A percentile compares a stretch with the other conserved stretches of the same genome.
phyloP scores from a whole-genome alignment of 2,888 invertebrate genomes.

The Agrenia bidenticulata region DNA sequence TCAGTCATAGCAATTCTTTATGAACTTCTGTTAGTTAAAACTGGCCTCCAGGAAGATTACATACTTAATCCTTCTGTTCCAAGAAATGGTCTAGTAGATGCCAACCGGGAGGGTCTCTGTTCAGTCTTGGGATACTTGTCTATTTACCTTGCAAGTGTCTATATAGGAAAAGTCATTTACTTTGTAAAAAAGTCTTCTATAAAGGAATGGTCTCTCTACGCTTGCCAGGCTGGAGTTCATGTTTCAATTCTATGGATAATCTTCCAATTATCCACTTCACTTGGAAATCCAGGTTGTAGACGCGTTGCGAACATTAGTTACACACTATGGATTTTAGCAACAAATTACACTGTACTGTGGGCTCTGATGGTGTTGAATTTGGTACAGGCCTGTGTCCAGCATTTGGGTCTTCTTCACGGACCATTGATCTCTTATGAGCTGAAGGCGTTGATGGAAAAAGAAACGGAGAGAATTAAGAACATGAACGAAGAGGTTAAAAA shows the following conservation, averaged over 20 bases:
- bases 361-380: conserved; percentile 55
- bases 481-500: conserved; percentile 24
- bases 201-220: conserved; percentile 46
- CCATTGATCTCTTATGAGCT: conserved; percentile 47
- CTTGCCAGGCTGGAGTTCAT: conserved; percentile 33
- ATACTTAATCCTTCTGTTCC: conserved; percentile 63
- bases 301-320: conserved; percentile 82
- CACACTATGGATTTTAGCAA: conserved; percentile 71
- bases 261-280: conserved; percentile 45
- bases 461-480: conserved; percentile 18
- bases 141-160: conserved; percentile 74
- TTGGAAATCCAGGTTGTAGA: conserved; percentile 64
- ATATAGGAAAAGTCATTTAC: conserved; percentile 63
- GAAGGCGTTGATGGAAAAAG: conserved; percentile 23
- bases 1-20: conserved; percentile 64
- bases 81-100: conserved; percentile 66
- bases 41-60: conserved; percentile 67
- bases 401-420: conserved; percentile 44
- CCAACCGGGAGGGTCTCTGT: conserved; percentile 89
- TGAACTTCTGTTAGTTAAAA: conserved; percentile 64
- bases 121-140: conserved; percentile 83
- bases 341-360: conserved; percentile 63
- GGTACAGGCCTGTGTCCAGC: conserved; percentile 37
- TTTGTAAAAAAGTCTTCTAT: conserved; percentile 30
- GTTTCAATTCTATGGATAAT: conserved; percentile 45